Percentiles rank a stretch among this genome's conserved stretches.
Evolutionary conservation across 2,888 invertebrate species (phyloP).

Genomic region (Andrena trimmerana): DNA sequence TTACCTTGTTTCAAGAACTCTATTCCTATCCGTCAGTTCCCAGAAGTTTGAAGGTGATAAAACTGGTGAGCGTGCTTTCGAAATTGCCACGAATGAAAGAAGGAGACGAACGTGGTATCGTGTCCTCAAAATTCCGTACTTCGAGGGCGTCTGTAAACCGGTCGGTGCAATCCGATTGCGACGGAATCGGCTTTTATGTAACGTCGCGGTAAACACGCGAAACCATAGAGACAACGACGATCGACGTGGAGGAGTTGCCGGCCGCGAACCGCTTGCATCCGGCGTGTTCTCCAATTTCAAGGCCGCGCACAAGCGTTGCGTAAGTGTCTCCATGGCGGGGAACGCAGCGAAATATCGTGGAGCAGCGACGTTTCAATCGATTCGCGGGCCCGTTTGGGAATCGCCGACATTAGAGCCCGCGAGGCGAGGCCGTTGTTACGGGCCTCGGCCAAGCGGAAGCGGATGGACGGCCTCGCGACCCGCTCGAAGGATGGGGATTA

Average conservation of each 20-base stretch:
- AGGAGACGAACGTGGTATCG: background rate
- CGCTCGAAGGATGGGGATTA: background rate
- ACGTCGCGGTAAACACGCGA: slow-evolving; percentile 42
- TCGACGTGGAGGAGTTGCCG: slow-evolving; percentile 11
- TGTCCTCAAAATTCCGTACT: background rate
- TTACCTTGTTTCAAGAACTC: too few relatives aligned
- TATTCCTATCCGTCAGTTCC: too few relatives aligned
- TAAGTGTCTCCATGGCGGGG: slow-evolving; percentile 24
- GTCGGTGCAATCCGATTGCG: slow-evolving; percentile 47
- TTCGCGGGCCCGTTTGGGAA: slow-evolving; percentile 2
- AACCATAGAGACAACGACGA: slow-evolving; percentile 51
- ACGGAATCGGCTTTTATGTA: slow-evolving; percentile 55
- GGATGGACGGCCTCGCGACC: background rate
- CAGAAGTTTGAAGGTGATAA: too few relatives aligned
- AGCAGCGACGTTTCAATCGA: slow-evolving; percentile 7
- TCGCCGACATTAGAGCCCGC: slow-evolving; percentile 16
- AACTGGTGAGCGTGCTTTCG: background rate
- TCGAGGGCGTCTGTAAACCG: slow-evolving; percentile 17
- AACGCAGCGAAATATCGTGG: slow-evolving; percentile 33
- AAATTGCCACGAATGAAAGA: background rate
- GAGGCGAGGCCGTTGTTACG: slow-evolving; percentile 12
- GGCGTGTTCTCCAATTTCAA: slow-evolving; percentile 53
- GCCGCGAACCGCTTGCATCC: slow-evolving; percentile 11
- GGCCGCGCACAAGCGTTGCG: slow-evolving; percentile 34
- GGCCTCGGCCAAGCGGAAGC: slow-evolving; percentile 16